A percentile compares a stretch with the other conserved stretches of the same genome.
phyloP scores from a whole-genome alignment of 2,888 invertebrate species.

The Dynastes maya region DNA sequence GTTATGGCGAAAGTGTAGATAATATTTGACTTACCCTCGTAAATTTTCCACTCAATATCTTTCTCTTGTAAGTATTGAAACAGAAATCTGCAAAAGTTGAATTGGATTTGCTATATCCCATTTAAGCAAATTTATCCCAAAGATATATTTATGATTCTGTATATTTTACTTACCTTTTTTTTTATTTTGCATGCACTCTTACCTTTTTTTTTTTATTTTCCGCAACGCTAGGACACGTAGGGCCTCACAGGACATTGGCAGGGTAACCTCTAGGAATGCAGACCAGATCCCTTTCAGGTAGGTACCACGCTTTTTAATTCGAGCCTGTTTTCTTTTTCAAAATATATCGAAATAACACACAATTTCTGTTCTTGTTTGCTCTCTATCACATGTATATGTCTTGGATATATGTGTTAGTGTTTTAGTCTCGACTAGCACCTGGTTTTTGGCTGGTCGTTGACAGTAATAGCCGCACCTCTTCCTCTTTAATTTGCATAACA shows the following conservation, averaged over 20 bases:
- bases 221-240: slow-evolving; percentile 84
- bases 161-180: slow-evolving; percentile 10
- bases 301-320: slow-evolving; percentile 55
- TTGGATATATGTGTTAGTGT: slow-evolving; percentile 4
- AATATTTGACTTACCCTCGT: too few relatives aligned
- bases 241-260: slow-evolving; percentile 85
- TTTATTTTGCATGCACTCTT: slow-evolving; percentile 52
- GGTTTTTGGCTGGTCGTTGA: neutral
- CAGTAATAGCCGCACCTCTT: neutral
- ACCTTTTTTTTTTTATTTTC: slow-evolving; percentile 63
- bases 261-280: slow-evolving; percentile 70
- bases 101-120: too few relatives aligned
- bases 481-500: slow-evolving; percentile 24
- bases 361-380: neutral
- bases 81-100: too few relatives aligned
- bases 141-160: neutral
- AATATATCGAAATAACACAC: neutral
- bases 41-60: too few relatives aligned
- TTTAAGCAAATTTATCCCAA: too few relatives aligned
- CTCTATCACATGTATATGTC: neutral
- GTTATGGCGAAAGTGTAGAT: too few relatives aligned
- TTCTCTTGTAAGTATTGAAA: too few relatives aligned
- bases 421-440: slow-evolving; percentile 15
- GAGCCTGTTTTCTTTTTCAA: slow-evolving; percentile 47
- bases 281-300: slow-evolving; percentile 66